Evolutionary conservation across 2,113 vertebrate genomes (phyloP).

Genomic region (Eptesicus fuscus): DNA sequence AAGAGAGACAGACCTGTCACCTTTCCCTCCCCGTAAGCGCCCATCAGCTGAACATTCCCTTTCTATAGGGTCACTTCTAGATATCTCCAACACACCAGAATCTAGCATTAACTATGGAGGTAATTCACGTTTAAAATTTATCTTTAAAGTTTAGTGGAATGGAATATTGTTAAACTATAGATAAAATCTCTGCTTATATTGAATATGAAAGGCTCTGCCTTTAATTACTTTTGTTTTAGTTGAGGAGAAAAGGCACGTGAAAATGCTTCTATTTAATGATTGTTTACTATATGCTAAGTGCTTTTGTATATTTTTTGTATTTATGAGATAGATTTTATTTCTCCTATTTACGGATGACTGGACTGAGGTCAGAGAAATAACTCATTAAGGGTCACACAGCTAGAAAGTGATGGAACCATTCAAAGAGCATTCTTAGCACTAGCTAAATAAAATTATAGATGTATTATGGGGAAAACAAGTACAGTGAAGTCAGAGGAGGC

Average conservation of each 20-base stretch:
- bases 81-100: slow-evolving; percentile 97
- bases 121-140: slow-evolving; percentile 71
- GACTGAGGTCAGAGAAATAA: background rate
- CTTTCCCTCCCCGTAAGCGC: slow-evolving; percentile 94
- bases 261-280: slow-evolving; percentile 12
- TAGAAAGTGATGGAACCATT: background rate
- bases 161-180: background rate
- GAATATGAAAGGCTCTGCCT: background rate
- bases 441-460: background rate
- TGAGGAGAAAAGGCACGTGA: background rate
- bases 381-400: background rate
- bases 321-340: background rate
- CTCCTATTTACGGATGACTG: background rate
- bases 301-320: background rate
- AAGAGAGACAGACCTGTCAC: slow-evolving; percentile 93
- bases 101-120: slow-evolving; percentile 87
- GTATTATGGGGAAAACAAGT: background rate
- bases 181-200: background rate
- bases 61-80: slow-evolving; percentile 94
- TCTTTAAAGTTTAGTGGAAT: slow-evolving; percentile 7
- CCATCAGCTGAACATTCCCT: slow-evolving; percentile 94
- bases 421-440: slow-evolving; percentile 9
- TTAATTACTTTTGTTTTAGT: background rate
- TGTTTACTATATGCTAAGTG: background rate
- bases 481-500: background rate